Conservation (phyloP, 2,113 vertebrate genomes). For the Dunckerocampus dactyliophorus region DNA sequence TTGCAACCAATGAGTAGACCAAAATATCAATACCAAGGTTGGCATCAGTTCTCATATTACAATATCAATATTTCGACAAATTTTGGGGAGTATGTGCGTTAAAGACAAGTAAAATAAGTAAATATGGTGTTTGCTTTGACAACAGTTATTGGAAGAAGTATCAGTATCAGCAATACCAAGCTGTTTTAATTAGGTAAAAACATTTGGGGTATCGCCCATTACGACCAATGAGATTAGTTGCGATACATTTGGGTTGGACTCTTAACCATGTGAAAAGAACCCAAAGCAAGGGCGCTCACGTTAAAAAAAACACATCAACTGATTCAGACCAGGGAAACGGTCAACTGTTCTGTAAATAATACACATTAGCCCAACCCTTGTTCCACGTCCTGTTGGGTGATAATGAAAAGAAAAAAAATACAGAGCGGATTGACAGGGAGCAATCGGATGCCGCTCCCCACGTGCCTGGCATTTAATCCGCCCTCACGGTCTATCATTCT, state of each 20-base stretch:
- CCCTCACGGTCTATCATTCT: conserved; percentile 24
- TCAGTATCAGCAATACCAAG: too few species aligned
- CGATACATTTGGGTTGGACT: background rate
- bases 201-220: too few species aligned
- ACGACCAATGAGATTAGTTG: background rate
- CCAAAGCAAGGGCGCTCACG: conserved; percentile 8
- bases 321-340: conserved; percentile 20
- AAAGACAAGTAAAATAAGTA: too few species aligned
- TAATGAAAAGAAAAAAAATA: conserved; percentile 19
- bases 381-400: conserved; percentile 28
- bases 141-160: too few species aligned
- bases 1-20: background rate
- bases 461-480: conserved; percentile 53
- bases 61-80: too few species aligned
- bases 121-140: too few species aligned
- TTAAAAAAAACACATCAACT: conserved; percentile 21
- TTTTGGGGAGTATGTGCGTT: too few species aligned
- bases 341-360: conserved; percentile 12
- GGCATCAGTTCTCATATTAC: too few species aligned
- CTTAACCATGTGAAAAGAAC: conserved; percentile 44
- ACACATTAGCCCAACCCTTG: conserved; percentile 20
- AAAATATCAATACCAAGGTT: background rate
- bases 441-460: conserved; percentile 36
- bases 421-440: conserved; percentile 30
- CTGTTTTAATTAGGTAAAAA: too few species aligned